A percentile compares a stretch with the other conserved stretches of the same genome.
Conservation (phyloP, 2,797 vertebrate species). For the Pangasius sanitwongsei region DNA sequence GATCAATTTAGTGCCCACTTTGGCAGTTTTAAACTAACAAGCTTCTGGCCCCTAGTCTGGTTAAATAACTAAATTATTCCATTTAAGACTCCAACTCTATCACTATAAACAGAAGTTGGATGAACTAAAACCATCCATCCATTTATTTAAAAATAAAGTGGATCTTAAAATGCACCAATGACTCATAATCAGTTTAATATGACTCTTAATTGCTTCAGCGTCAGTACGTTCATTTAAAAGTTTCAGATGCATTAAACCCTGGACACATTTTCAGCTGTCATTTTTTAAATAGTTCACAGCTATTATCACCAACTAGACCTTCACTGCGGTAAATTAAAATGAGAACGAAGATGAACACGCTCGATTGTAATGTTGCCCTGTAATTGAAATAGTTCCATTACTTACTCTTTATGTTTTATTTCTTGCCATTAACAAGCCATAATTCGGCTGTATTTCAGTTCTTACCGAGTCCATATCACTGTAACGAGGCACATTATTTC, state of each 20-base stretch:
- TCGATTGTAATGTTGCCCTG: conserved; percentile 5
- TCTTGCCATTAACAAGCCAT: conserved; percentile 13
- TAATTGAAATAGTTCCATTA: conserved; percentile 31
- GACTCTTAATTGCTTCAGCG: conserved; percentile 1
- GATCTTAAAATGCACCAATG: neutral
- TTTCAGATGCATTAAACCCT: neutral
- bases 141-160: conserved; percentile 14
- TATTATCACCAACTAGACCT: neutral
- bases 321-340: conserved; percentile 9
- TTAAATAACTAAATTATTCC: neutral
- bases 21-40: neutral
- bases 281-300: neutral
- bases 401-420: conserved; percentile 27
- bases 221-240: neutral
- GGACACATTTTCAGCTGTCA: neutral
- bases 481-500: conserved; percentile 37
- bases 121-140: conserved; percentile 6
- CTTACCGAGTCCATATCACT: neutral
- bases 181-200: conserved; percentile 7
- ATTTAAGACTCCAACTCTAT: neutral
- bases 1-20: neutral
- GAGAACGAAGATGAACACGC: conserved; percentile 11
- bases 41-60: neutral
- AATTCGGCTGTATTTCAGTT: conserved; percentile 31
- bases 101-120: neutral